Evolutionary conservation across 2,888 invertebrate genomes (phyloP), one percentile per base, ranked within the genome.

Genomic region (Zygothrica quintamaculata): DNA sequence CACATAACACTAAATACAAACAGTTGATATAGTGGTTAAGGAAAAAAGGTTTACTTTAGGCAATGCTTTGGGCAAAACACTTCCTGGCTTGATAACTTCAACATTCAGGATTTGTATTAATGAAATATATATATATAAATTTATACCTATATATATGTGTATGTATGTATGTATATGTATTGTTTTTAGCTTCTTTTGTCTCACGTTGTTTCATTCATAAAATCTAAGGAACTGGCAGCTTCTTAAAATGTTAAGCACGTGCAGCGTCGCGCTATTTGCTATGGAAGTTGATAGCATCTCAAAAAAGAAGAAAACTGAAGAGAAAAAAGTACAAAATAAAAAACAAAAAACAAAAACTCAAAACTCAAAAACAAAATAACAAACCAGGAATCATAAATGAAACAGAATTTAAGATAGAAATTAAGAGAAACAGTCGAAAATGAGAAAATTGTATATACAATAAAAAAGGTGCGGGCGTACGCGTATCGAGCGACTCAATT

Each of bases 371-470:
- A 44, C 22, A n/a, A 22, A 22, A 22, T 44, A 34, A 34, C 7
- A 26, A 42, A 29, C 11, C 18, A 25, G 50, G 65, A 51, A 52
- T 60, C 59, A 72, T 26, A 71, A 80, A 74, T 74, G 65, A 81
- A 77, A 74, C 78, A 72, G 78, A 79, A 84, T 74, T 79, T 72
- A 52, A 65, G 84, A 77, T 74, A 62, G 58, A 77, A 78, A 67
- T 79, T 66, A 68, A 60, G 50, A 70, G 61, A 79, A 72, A 46
- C 11, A 48, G 26, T 48, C 40, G 26, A 46, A 55, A 52, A 48
- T 15, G 12, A 37, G 26, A 18, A 18, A 29, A n/a, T 2, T 29
- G 29, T 8, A 11, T 18, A 40, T n/a, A n/a, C n/a, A n/a, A n/a
- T n/a, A n/a, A n/a, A 40, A 57, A 58, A 74, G 70, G 73, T 61